These are phyloP conservation scores for Hemiprocne comata DNA, from an alignment of 2,113 vertebrate species.

Conservation along the genomic window DNA sequence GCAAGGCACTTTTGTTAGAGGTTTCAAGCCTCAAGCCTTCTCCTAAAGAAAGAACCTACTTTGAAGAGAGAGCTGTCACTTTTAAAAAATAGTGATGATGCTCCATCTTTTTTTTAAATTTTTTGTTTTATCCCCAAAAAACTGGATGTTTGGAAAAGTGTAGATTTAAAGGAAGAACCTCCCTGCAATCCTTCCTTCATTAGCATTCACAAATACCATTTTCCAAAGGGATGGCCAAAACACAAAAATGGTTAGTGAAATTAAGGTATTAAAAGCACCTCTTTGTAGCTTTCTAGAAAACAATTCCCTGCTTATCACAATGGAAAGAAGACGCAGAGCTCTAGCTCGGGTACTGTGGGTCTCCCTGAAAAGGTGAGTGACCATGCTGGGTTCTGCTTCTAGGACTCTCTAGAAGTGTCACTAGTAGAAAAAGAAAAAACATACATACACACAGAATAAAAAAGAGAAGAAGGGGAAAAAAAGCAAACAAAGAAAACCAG, in stretches of 20 bases:
- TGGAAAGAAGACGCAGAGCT: neutral
- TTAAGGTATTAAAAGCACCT: neutral
- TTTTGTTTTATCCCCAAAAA: too few species aligned
- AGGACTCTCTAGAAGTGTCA: neutral
- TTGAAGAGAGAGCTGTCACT: neutral
- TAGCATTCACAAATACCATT: neutral
- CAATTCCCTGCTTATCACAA: neutral
- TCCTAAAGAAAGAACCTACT: neutral
- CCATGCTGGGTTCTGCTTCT: neutral
- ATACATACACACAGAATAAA: too few species aligned
- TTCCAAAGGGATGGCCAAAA: neutral
- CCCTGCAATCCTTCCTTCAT: neutral
- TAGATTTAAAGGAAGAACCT: neutral
- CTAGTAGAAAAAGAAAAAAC: neutral
- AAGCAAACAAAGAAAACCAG: neutral
- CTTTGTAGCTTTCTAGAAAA: neutral
- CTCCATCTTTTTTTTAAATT: neutral
- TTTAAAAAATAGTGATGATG: neutral
- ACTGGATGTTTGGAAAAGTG: neutral
- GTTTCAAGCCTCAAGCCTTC: neutral
- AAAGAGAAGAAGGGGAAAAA: accelerated
- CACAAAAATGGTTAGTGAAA: neutral
- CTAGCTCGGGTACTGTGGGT: neutral
- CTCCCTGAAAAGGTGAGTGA: neutral
- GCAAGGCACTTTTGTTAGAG: neutral